Evolutionary conservation across 2,888 invertebrate species (phyloP).

Genomic region (Phyto melanocephala): DNA sequence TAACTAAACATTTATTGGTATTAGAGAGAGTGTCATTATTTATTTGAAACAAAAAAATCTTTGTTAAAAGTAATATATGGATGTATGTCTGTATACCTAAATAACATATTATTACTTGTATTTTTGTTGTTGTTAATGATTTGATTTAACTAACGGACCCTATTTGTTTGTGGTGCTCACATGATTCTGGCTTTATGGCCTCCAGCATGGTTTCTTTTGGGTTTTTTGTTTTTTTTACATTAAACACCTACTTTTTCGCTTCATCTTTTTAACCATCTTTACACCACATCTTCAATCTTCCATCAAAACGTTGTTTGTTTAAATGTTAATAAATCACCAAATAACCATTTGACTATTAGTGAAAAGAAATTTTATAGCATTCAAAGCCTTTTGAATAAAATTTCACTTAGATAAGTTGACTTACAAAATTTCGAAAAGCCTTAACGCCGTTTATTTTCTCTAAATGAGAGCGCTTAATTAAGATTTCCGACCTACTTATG

Average conservation of each 20-base stretch:
- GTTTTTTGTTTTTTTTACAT: slow-evolving; percentile 1
- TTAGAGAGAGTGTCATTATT: slow-evolving; percentile 54
- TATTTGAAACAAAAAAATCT: slow-evolving; percentile 45
- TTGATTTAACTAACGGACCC: slow-evolving; percentile 56
- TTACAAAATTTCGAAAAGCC: too few species aligned
- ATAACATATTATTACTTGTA: too few species aligned
- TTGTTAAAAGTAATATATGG: slow-evolving; percentile 13
- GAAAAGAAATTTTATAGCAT: not conserved
- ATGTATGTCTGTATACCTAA: too few species aligned
- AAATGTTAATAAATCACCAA: slow-evolving; percentile 52
- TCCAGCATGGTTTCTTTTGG: slow-evolving; percentile 42
- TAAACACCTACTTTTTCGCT: slow-evolving; percentile 28
- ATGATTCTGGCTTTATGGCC: slow-evolving; percentile 49
- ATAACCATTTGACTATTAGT: slow-evolving; percentile 32
- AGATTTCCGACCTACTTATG: too few species aligned
- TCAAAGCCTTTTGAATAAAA: not conserved
- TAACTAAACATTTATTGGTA: slow-evolving; percentile 17
- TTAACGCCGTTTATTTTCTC: too few species aligned
- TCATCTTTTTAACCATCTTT: not conserved
- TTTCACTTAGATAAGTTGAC: too few species aligned
- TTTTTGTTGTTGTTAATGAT: slow-evolving; percentile 35
- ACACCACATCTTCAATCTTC: slow-evolving; percentile 24
- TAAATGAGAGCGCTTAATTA: too few species aligned
- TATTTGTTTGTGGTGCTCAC: slow-evolving; percentile 36
- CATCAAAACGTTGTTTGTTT: slow-evolving; percentile 48